Evolutionary conservation across 1,140 invertebrate species (phyloP).

Genomic region (Drosophila kohkoa): DNA sequence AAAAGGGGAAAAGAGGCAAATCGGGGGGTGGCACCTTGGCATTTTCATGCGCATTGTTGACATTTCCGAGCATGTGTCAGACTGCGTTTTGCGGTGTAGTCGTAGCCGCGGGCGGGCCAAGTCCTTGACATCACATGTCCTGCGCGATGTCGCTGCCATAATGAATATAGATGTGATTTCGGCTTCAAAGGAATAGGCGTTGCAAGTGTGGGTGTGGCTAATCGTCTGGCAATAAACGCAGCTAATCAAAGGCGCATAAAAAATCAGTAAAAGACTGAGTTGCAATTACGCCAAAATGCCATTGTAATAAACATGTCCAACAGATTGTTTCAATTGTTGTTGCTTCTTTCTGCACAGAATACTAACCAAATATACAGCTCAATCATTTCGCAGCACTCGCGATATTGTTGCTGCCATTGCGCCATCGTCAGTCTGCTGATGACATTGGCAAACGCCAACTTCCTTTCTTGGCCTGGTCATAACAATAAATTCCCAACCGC

Average conservation of each 20-base stretch:
- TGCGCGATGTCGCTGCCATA: conserved; percentile 60
- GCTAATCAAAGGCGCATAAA: conserved; percentile 80
- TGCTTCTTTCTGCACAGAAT: not conserved
- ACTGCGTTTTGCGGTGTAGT: conserved; percentile 29
- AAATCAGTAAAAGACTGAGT: conserved; percentile 31
- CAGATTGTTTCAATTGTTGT: conserved; percentile 73
- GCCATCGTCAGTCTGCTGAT: conserved; percentile 53
- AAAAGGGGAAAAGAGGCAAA: conserved; percentile 27
- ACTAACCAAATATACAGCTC: conserved; percentile 24
- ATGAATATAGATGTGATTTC: conserved; percentile 83
- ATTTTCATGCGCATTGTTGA: conserved; percentile 84
- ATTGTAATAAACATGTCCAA: conserved; percentile 82
- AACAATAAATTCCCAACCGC: conserved; percentile 76
- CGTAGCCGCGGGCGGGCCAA: conserved; percentile 21
- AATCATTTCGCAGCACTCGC: conserved; percentile 58
- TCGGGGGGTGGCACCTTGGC: conserved; percentile 58
- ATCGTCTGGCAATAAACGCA: conserved; percentile 76
- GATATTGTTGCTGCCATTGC: conserved; percentile 65
- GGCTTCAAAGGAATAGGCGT: conserved; percentile 28
- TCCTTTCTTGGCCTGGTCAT: conserved; percentile 67
- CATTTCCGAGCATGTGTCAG: conserved; percentile 79
- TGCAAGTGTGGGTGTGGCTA: conserved; percentile 68
- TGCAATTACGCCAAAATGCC: conserved; percentile 75
- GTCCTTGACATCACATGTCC: conserved; percentile 57
- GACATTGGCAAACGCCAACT: conserved; percentile 51